A percentile compares a stretch with the other conserved stretches of the same genome.
phyloP scores from a whole-genome alignment of 2,888 invertebrate species.

The Drepana falcataria region DNA sequence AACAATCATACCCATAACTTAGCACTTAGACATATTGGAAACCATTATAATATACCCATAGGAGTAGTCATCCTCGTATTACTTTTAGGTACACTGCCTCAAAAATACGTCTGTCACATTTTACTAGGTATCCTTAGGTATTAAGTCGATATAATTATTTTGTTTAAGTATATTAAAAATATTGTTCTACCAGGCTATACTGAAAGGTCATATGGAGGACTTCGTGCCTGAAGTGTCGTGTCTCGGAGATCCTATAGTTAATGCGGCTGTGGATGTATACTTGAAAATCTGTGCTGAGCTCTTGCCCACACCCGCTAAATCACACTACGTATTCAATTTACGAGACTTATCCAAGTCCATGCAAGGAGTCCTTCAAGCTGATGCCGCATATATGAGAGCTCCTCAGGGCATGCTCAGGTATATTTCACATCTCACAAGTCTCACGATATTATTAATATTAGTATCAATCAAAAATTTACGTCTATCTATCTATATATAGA shows the following conservation, averaged over 20 bases:
- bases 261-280: slow-evolving; percentile 91
- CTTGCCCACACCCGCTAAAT: slow-evolving; percentile 93
- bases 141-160: no score
- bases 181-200: slow-evolving; percentile 73
- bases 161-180: no score
- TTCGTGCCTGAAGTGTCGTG: slow-evolving; percentile 84
- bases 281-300: slow-evolving; percentile 87
- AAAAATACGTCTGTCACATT: no score
- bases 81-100: no score
- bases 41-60: no score
- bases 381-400: slow-evolving; percentile 83
- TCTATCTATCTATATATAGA: no score
- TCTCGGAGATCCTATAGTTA: slow-evolving; percentile 85
- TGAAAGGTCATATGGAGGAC: slow-evolving; percentile 87
- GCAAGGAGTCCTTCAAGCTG: slow-evolving; percentile 93
- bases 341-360: slow-evolving; percentile 93
- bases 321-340: slow-evolving; percentile 95
- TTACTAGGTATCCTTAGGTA: no score
- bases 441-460: no score
- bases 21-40: no score
- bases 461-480: no score
- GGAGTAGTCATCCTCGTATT: no score
- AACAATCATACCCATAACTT: no score
- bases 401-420: slow-evolving; percentile 83
- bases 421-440: neutral